Evolutionary conservation across 2,797 vertebrate species (phyloP).

Genomic region (Heterohyrax brucei): DNA sequence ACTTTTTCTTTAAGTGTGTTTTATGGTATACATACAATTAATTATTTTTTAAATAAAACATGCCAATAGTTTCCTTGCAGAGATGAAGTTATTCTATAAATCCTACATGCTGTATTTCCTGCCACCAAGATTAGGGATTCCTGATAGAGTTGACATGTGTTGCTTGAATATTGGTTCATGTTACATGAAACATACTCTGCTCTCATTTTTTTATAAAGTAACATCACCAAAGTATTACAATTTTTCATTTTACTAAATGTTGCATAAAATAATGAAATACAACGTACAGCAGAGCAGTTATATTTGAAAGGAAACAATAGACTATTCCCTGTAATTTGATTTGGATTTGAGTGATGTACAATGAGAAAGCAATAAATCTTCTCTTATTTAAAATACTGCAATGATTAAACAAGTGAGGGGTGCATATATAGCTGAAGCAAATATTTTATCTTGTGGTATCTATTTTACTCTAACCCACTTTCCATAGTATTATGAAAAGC

Average conservation of each 20-base stretch:
- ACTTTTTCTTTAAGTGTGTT: background rate
- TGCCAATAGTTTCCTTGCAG: conserved; percentile 17
- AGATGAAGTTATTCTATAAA: background rate
- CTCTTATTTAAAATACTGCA: conserved; percentile 36
- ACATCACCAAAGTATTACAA: background rate
- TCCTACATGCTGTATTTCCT: background rate
- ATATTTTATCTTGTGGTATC: background rate
- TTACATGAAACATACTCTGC: background rate
- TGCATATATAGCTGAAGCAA: background rate
- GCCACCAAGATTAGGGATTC: background rate
- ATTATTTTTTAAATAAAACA: background rate
- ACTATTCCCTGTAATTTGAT: conserved; percentile 21
- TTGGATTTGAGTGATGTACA: conserved; percentile 36
- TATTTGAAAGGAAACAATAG: conserved; percentile 38
- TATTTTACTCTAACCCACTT: conserved; percentile 72
- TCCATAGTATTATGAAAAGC: conserved; percentile 61
- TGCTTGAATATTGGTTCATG: conserved; percentile 64
- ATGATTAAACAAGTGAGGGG: conserved; percentile 6
- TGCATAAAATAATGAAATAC: conserved; percentile 35
- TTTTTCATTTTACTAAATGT: conserved; percentile 41
- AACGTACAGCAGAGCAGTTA: background rate
- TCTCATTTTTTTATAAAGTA: conserved; percentile 24
- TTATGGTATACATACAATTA: conserved; percentile 46
- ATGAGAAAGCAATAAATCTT: background rate
- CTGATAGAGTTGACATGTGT: background rate